phyloP scores from a whole-genome alignment of 2,113 vertebrate species.

The Mus spicilegus region DNA sequence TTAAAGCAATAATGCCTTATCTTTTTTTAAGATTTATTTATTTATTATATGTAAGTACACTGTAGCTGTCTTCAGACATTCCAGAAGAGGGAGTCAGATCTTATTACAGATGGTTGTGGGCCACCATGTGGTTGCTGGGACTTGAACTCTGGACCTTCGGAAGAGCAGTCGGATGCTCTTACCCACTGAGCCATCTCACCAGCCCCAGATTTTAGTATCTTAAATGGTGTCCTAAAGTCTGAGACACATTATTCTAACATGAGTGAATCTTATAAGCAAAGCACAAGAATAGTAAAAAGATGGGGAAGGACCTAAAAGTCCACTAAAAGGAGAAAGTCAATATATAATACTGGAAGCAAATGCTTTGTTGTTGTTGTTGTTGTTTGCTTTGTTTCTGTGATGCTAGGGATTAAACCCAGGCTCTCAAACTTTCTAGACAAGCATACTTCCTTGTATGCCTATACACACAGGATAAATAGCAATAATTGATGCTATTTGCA shows the following conservation, averaged over 20 bases:
- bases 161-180: no score
- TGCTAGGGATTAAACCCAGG: background rate
- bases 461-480: background rate
- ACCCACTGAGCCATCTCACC: no score
- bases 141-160: no score
- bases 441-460: background rate
- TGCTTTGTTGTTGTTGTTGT: background rate
- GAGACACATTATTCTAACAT: background rate
- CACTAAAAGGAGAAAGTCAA: background rate
- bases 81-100: no score
- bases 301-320: background rate
- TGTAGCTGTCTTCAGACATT: no score
- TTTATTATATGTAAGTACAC: no score
- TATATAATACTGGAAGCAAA: background rate
- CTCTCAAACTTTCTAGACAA: background rate
- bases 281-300: background rate
- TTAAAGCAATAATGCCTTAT: no score
- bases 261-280: background rate
- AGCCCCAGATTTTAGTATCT: background rate
- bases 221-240: background rate
- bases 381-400: background rate
- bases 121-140: no score
- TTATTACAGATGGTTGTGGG: no score
- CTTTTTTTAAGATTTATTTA: no score
- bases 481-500: background rate